Evolutionary conservation across 2,888 invertebrate genomes (phyloP), one percentile per base, ranked within the genome.

Genomic region (Linhomoeus sp.): DNA sequence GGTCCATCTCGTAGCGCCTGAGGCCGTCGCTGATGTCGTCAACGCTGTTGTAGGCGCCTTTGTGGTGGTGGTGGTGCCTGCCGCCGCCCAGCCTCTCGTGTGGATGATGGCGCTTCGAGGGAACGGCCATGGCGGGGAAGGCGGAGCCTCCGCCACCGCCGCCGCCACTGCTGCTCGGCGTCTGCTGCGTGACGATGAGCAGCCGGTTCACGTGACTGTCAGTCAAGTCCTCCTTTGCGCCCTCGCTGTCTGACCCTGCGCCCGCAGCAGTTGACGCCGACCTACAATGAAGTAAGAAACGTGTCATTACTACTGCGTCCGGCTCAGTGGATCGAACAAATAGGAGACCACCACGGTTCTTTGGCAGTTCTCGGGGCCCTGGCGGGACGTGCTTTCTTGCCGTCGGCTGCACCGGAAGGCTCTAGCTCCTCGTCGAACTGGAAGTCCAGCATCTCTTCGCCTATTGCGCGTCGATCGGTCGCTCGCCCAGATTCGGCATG

Each of bases 21-120:
- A 97, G 74, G n/a, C 94, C 94, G 66, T 94, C 88, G 57, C 90
- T 88, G 57, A 97, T 97, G 40, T 84, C 81, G 70, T 87, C 81
- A 57, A 82, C 87, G 57, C 92, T 71, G 62, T 92, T 88, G 68
- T 88, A 84, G 12, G 83, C 81, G 70, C 92, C 86, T 75, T 90
- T 90, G 29, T n/a, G 20, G 5, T 20, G 9, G 5, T 3, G 19
- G 29, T 29, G 29, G 29, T 5, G 7, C n/a, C 12, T 19, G 33
- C 3, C 14, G 33, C 23, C 22, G 29, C 19, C 3, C 22, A 26
- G 20, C n/a, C 15, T 29, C 29, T 5, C 29, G 29, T 23, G 20
- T n/a, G n/a, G n/a, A n/a, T n/a, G n/a, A n/a, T n/a, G n/a, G n/a
- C n/a, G n/a, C n/a, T n/a, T n/a, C n/a, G n/a, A n/a, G n/a, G n/a